Evolutionary conservation across 2,888 invertebrate species (phyloP), one percentile per base, ranked within the genome.

Genomic region (Hofmannophila pseudospretella): DNA sequence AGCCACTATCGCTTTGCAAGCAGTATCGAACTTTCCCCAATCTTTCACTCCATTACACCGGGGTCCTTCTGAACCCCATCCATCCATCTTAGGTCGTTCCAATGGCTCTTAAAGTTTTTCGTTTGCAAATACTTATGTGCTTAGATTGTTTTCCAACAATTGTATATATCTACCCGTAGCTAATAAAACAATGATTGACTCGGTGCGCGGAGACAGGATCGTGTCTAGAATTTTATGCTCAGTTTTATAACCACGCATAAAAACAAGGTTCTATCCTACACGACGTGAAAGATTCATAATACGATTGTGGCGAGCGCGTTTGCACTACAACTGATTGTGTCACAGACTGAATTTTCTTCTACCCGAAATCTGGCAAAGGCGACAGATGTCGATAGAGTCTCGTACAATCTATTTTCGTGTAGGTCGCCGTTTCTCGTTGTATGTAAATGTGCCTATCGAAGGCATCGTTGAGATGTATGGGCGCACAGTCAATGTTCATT

Each of bases 121-220:
- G 9, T n/a, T 20, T 10, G 32, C n/a, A 34, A n/a, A n/a, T n/a
- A n/a, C n/a, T n/a, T n/a, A n/a, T 1, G 23, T 33, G 35, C 38
- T 41, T 38, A 38, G 36, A 57, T 54, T 61, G 57, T 60, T 55
- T 53, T 54, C 41, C 44, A 54, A 46, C 47, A 50, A 55, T 53
- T 19, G 19, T 19, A 19, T 5, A 5, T 4, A 5, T 19, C 5
- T 19, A 5, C 5, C 3, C 19, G n/a, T 60, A 52, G 54, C 70
- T 71, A 79, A 78, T 82, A 79, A 84, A 82, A 81, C 77, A 81
- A 84, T 81, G 79, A 82, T 82, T 75, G 79, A 82, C 79, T 80
- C 60, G 40, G 61, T 67, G 65, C 66, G 44, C 59, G 48, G 58
- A 60, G 58, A 59, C 56, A 49, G 36, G 46, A 42, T 72, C 78